A percentile compares a stretch with the other conserved stretches of the same genome.
Conservation (phyloP, 2,113 vertebrate species). For the Tychaedon coryphoeus region DNA sequence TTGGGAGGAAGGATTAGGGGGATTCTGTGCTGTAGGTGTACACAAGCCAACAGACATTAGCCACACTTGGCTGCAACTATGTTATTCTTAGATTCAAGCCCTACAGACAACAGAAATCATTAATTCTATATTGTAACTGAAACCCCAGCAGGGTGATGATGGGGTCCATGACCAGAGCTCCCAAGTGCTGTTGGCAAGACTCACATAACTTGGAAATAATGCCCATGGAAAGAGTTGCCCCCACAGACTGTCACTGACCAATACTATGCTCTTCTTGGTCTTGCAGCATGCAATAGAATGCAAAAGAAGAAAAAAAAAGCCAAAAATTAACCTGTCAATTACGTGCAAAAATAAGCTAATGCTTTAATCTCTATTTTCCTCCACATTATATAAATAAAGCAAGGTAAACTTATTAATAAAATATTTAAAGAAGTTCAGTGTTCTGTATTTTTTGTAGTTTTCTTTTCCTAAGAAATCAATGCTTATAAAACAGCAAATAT, state of each 20-base stretch:
- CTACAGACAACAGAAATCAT: neutral
- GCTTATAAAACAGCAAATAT: neutral
- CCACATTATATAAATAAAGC: neutral
- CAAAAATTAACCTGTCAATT: neutral
- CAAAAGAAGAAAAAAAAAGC: neutral
- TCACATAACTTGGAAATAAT: neutral
- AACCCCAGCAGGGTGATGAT: neutral
- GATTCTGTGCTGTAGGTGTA: neutral
- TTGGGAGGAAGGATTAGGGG: neutral
- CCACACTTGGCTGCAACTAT: neutral
- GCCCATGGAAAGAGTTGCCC: neutral
- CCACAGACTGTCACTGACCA: neutral
- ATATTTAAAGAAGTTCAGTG: neutral
- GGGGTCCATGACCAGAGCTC: neutral
- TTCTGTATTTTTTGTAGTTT: neutral
- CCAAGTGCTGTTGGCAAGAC: neutral
- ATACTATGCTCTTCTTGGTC: neutral
- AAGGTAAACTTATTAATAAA: neutral
- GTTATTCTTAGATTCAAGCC: neutral
- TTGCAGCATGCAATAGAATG: neutral
- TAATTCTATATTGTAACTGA: neutral
- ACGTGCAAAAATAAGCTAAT: neutral
- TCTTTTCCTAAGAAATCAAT: neutral
- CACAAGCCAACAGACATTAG: rapidly evolving
- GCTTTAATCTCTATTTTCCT: neutral